These are phyloP conservation scores for Toxotes chatareus DNA, from an alignment of 2,113 vertebrate genomes.

Conservation along the genomic window DNA sequence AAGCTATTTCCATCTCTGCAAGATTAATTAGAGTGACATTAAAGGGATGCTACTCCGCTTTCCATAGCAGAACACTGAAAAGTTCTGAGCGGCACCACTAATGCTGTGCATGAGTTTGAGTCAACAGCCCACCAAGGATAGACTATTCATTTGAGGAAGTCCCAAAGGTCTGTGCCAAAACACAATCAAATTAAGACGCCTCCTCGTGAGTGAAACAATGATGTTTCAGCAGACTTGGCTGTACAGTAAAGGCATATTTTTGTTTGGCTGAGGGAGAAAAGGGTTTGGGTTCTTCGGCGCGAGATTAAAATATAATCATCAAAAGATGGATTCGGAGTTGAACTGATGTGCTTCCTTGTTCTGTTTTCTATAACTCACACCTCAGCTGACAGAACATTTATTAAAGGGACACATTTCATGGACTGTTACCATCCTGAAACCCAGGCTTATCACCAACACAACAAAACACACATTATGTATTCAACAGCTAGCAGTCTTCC, in stretches of 20 bases:
- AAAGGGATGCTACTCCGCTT: conserved; percentile 37
- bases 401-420: conserved; percentile 14
- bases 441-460: conserved; percentile 8
- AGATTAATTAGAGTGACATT: conserved; percentile 51
- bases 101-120: conserved; percentile 39
- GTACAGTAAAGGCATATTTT: not conserved
- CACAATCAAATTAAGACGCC: conserved; percentile 66
- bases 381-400: conserved; percentile 13
- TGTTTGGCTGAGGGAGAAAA: conserved; percentile 4
- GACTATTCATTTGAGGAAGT: conserved; percentile 58
- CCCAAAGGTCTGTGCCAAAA: conserved; percentile 60
- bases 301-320: conserved; percentile 22
- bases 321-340: conserved; percentile 22
- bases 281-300: not conserved
- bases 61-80: conserved; percentile 25
- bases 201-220: conserved; percentile 26
- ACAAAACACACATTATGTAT: conserved; percentile 16
- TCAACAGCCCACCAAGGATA: conserved; percentile 54
- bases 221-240: conserved; percentile 42
- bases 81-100: conserved; percentile 45
- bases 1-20: conserved; percentile 6
- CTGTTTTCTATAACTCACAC: conserved; percentile 16
- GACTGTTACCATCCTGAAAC: conserved; percentile 13
- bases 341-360: conserved; percentile 42
- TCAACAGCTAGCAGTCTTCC: conserved; percentile 13